Evolutionary conservation across 1,140 invertebrate species (phyloP), one percentile per base, ranked within the genome.

Genomic region (Eulimnadia texana): DNA sequence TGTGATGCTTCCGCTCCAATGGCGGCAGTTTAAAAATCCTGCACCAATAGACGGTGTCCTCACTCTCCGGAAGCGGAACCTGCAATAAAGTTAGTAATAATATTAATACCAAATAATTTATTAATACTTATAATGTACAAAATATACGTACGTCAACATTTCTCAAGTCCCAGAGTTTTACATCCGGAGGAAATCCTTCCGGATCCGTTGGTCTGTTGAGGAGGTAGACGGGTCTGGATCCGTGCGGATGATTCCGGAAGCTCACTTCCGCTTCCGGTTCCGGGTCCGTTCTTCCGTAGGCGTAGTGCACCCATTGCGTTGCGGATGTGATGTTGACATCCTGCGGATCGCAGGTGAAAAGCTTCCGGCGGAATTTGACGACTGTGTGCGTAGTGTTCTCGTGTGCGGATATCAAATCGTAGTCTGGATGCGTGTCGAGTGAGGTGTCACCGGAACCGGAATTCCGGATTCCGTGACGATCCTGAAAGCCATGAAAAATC

Each of bases 321-420:
- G 84, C 81, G 72, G 84, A 55, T 11, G 62, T 63, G 50, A 63
- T 63, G 20, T 60, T 76, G 66, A 82, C 81, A 73, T 90, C 85
- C 62, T 85, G 77, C 11, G 78, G 76, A 72, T 91, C 89, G 69
- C 88, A 91, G 2, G 88, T 90, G 68, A 87, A 80, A 73, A 88
- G 80, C 59, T 77, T 76, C 50, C 89, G 78, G 50, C 80, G 77
- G 69, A 91, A 89, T 66, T 81, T 80, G 0, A 90, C 72, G 3
- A 79, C 79, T 0, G 88, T 89, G 69, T 90, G 86, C 0, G 85
- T 88, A 3, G 75, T 75, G 68, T 90, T 90, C 72, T 90, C 84
- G 52, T 76, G 77, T 0, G 84, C 87, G 25, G 72, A 69, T 16
- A 84, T 71, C 29, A 87, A 72, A 56, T 84, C 81, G 67, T 88